A percentile compares a stretch with the other conserved stretches of the same genome.
Conservation (phyloP, 2,888 invertebrate genomes). For the Macrosiphum euphorbiae region DNA sequence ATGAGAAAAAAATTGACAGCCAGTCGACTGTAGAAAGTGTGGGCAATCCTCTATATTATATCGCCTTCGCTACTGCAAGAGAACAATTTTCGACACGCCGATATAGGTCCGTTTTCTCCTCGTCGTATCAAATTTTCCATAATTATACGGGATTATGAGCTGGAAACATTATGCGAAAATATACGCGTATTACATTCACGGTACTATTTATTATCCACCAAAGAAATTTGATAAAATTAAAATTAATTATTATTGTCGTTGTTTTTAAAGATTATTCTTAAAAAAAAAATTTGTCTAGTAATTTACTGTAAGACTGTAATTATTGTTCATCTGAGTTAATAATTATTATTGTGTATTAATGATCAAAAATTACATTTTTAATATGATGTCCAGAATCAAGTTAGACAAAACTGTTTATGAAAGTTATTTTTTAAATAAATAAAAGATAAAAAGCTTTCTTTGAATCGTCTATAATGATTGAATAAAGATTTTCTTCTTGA, state of each 20-base stretch:
- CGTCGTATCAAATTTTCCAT: constrained; percentile 5
- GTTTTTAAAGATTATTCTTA: not conserved
- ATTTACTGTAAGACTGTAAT: not conserved
- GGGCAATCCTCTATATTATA: constrained; percentile 20
- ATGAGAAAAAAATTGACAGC: constrained; percentile 60
- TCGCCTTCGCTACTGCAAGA: not conserved
- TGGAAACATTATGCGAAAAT: not conserved
- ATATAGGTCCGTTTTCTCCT: constrained; percentile 45
- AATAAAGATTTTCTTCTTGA: not conserved
- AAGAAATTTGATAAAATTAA: constrained; percentile 17
- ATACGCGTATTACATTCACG: not conserved
- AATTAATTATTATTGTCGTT: constrained; percentile 25
- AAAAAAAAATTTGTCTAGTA: not conserved
- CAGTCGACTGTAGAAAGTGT: constrained; percentile 44
- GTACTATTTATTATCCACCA: not conserved
- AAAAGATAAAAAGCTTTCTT: not conserved
- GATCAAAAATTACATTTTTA: not conserved
- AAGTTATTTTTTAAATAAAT: not conserved
- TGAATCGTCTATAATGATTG: not conserved
- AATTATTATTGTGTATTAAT: not conserved
- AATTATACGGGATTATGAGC: constrained; percentile 10
- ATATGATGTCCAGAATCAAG: not conserved
- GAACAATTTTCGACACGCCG: constrained; percentile 48
- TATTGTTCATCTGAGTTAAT: not conserved
- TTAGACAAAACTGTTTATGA: not conserved